Base-by-base conservation (phyloP, 2,113 vertebrate species). In the Synchiropus splendidus region DNA sequence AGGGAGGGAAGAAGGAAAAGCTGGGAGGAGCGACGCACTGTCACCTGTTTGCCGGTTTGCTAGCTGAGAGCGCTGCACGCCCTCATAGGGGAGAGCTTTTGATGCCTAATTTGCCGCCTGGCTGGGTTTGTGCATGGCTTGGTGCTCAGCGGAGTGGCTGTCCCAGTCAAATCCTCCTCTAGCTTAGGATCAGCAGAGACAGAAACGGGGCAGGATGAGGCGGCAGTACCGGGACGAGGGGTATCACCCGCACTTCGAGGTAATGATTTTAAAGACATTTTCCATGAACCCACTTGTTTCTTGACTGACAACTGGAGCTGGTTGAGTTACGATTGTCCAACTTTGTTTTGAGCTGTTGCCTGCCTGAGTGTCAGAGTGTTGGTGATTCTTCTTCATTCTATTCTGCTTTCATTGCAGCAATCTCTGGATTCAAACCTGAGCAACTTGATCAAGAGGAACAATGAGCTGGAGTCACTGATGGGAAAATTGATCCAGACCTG, bases 401-500 rank as follows among this genome's bases (percentile, higher is more conserved):
- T 61, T 16, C 10, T 54, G 2, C 46, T 2, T 45, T 41, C 58
- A 69, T 39, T 56, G 3, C 83, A 97, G 93, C 93, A 97, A 94
- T 91, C 90, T 49, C 76, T 97, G 76, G 93, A 97, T 54, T 88
- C 86, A 57, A 97, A 94, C 74, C 88, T 97, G 69, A 88, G 83
- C 52, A 90, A 80, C 67, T 78, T 97, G 65, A 94, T 95, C 70
- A 95, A 94, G 86, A 92, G 92, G 68, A 97, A 95, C 67, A 92
- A 91, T 0, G 93, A 97, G 80, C 83, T 97, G 82, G 93, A 97
- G 82, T 89, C 86, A 12, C 88, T 97, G 14, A 84, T 97, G 88
- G 90, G 89, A 4, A 94, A 92, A 74, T 80, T 97, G 62, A 95
- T 97, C 72, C 93, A 97, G 77, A 95, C 92, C 16, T 95, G 92